Evolutionary conservation across 2,797 vertebrate species (phyloP).

Genomic region (Mus caroli): DNA sequence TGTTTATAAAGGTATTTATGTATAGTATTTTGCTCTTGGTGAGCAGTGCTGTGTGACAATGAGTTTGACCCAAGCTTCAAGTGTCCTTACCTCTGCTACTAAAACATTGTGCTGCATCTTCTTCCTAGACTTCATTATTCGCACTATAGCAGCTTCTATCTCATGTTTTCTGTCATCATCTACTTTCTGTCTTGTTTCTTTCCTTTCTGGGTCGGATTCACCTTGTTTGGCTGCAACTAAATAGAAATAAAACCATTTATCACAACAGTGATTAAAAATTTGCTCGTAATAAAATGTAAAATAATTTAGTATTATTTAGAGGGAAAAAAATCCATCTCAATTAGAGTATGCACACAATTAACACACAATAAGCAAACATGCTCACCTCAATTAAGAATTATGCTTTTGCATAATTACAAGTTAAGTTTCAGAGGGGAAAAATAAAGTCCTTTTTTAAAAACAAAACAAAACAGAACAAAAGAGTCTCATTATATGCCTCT

Average conservation of each 20-base stretch:
- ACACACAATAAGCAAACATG: background rate
- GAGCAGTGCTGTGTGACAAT: background rate
- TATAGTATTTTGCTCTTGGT: background rate
- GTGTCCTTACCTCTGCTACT: constrained; percentile 95
- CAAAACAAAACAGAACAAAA: too few species aligned
- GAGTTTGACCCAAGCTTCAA: background rate
- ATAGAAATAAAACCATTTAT: constrained; percentile 64
- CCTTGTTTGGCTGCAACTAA: constrained; percentile 99
- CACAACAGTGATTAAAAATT: background rate
- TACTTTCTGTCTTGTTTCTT: constrained; percentile 98
- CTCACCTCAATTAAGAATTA: background rate
- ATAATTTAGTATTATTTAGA: background rate
- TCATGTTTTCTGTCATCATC: constrained; percentile 99
- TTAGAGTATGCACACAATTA: background rate
- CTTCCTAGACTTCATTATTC: constrained; percentile 99
- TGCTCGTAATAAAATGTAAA: constrained; percentile 27
- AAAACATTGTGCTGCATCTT: constrained; percentile 99
- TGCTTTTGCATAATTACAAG: constrained; percentile 53
- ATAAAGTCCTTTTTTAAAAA: background rate
- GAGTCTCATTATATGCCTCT: background rate
- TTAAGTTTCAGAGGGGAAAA: background rate
- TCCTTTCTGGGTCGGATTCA: constrained; percentile 97
- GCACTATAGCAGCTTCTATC: constrained; percentile 99
- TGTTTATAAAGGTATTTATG: constrained; percentile 24
- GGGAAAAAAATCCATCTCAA: constrained; percentile 3